Evolutionary conservation across 2,113 vertebrate genomes (phyloP).

Genomic region (Pycnonotus jocosus): DNA sequence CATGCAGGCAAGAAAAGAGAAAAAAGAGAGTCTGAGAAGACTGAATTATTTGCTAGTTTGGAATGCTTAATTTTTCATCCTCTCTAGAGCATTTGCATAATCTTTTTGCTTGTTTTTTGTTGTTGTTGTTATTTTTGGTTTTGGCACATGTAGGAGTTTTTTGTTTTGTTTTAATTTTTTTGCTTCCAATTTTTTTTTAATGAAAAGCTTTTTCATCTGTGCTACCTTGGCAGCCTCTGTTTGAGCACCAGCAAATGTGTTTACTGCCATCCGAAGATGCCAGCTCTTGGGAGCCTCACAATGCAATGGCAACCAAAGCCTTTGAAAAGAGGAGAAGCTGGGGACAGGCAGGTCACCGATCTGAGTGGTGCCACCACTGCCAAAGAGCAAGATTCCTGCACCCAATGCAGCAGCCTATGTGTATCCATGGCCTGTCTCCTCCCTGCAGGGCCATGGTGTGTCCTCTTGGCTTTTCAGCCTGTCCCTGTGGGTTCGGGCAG

Average conservation of each 20-base stretch:
- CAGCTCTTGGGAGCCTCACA: neutral
- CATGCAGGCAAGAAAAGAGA: neutral
- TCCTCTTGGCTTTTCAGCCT: neutral
- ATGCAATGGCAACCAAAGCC: neutral
- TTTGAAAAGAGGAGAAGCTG: neutral
- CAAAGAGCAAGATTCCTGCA: neutral
- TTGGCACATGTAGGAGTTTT: neutral
- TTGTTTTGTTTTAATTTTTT: neutral
- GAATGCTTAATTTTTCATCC: conserved; percentile 24
- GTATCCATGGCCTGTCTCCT: rapidly evolving
- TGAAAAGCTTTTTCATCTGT: neutral
- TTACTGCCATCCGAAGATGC: neutral
- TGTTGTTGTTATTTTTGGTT: neutral
- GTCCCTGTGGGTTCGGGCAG: neutral
- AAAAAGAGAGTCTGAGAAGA: neutral
- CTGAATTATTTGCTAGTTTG: neutral
- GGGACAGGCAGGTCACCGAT: neutral
- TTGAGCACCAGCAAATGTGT: neutral
- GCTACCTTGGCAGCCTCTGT: neutral
- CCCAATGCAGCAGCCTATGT: neutral
- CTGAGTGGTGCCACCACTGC: neutral
- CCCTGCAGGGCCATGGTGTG: rapidly evolving
- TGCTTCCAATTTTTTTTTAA: neutral
- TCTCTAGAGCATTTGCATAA: conserved; percentile 29
- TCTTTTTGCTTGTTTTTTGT: neutral